These are phyloP conservation scores for Nectonema munidae DNA, from an alignment of 2,888 invertebrate genomes.

Conservation along the genomic window DNA sequence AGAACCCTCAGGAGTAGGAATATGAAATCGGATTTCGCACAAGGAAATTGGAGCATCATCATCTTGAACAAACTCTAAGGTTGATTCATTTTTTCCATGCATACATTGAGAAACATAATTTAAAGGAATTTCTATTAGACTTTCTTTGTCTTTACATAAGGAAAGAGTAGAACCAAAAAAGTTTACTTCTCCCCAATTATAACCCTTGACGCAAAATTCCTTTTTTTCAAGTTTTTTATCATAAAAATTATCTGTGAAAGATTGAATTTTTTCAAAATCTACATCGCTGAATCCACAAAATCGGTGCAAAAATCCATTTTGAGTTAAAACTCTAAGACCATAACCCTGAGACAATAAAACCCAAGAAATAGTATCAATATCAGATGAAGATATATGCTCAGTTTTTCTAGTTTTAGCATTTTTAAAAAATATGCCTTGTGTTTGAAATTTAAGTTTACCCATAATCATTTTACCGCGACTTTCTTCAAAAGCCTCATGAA, in stretches of 20 bases:
- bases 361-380: constrained; percentile 62
- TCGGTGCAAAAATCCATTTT: constrained; percentile 55
- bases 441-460: constrained; percentile 61
- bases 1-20: constrained; percentile 50
- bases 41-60: constrained; percentile 85
- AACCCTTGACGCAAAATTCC: constrained; percentile 23
- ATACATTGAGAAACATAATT: constrained; percentile 77
- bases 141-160: constrained; percentile 21
- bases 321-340: constrained; percentile 55
- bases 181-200: constrained; percentile 24
- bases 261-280: constrained; percentile 16
- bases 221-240: constrained; percentile 21
- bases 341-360: constrained; percentile 58
- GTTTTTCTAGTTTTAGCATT: constrained; percentile 83
- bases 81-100: constrained; percentile 85
- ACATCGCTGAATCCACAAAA: constrained; percentile 57
- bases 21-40: constrained; percentile 87
- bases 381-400: constrained; percentile 46
- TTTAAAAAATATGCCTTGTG: constrained; percentile 58
- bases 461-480: constrained; percentile 1
- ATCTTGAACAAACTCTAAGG: constrained; percentile 52
- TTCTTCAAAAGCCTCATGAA: constrained; percentile 7
- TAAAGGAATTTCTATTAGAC: constrained; percentile 76
- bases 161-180: constrained; percentile 18
- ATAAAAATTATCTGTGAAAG: constrained; percentile 17